A percentile compares a stretch with the other conserved stretches of the same genome.
Evolutionary conservation across 2,113 vertebrate species (phyloP).

Genomic region (Apistogramma diplotaenia): DNA sequence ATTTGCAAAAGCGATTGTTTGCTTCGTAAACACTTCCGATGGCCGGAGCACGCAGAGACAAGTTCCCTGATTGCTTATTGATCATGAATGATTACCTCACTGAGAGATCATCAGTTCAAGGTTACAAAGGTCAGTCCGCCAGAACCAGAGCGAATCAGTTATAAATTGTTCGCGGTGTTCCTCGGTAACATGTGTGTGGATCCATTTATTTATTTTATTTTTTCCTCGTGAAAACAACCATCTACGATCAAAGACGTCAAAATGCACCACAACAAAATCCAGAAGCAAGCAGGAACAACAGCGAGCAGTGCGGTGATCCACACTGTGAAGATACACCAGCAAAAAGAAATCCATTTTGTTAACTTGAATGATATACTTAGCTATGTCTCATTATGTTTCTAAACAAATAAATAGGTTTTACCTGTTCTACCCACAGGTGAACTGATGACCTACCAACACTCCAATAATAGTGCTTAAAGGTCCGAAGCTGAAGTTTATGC

Average conservation of each 20-base stretch:
- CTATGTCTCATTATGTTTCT: background rate
- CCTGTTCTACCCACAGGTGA: background rate
- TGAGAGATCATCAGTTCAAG: conserved; percentile 52
- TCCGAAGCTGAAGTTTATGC: background rate
- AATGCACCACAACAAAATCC: too few relatives aligned
- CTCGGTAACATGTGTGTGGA: background rate
- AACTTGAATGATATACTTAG: background rate
- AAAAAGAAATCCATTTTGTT: background rate
- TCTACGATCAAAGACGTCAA: too few relatives aligned
- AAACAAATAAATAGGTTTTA: background rate
- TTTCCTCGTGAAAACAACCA: too few relatives aligned
- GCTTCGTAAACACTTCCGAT: conserved; percentile 74
- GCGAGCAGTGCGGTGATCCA: too few relatives aligned
- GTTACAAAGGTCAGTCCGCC: conserved; percentile 53
- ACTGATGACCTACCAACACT: background rate
- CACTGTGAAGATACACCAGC: too few relatives aligned
- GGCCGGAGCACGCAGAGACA: conserved; percentile 51
- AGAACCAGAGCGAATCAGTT: conserved; percentile 6
- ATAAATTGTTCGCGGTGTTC: conserved; percentile 10
- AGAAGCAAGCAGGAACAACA: too few relatives aligned
- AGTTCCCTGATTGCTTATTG: conserved; percentile 77
- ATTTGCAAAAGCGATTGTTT: conserved; percentile 74
- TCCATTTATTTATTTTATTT: background rate
- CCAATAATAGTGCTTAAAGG: background rate
- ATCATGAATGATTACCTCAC: conserved; percentile 65